phyloP scores from a whole-genome alignment of 2,888 invertebrate genomes.

The Dryobota labecula region DNA sequence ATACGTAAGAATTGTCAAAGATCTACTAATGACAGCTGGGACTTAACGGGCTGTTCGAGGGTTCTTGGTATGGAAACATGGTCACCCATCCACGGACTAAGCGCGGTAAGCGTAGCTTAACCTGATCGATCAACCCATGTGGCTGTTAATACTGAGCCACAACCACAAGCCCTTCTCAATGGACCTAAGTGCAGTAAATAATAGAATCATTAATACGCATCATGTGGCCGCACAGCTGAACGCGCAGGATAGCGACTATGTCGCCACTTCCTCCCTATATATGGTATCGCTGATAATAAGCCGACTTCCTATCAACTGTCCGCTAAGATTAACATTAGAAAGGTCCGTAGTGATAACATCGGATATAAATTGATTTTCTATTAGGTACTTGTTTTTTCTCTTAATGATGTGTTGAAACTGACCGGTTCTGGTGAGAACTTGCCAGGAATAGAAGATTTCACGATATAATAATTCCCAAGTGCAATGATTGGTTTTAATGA shows the following conservation, averaged over 20 bases:
- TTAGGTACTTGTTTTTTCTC: slow-evolving; percentile 53
- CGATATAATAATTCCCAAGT: background rate
- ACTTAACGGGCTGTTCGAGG: too few relatives aligned
- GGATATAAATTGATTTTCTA: slow-evolving; percentile 58
- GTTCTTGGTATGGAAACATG: too few relatives aligned
- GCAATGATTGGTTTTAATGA: background rate
- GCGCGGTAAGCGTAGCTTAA: too few relatives aligned
- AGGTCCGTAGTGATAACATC: slow-evolving; percentile 56
- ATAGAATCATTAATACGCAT: slow-evolving; percentile 62
- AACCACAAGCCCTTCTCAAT: too few relatives aligned
- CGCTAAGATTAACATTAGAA: slow-evolving; percentile 62
- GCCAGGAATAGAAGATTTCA: background rate
- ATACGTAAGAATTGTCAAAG: too few relatives aligned
- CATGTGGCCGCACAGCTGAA: slow-evolving; percentile 20
- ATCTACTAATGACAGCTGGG: too few relatives aligned
- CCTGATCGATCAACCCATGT: too few relatives aligned
- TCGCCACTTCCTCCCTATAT: slow-evolving; percentile 61
- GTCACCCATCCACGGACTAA: too few relatives aligned
- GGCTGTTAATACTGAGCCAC: too few relatives aligned
- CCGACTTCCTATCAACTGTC: slow-evolving; percentile 54
- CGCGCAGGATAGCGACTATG: slow-evolving; percentile 41
- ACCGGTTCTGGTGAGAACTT: slow-evolving; percentile 16
- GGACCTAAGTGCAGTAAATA: slow-evolving; percentile 28
- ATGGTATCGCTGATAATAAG: slow-evolving; percentile 61
- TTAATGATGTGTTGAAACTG: slow-evolving; percentile 59